Conservation (phyloP, 1,140 invertebrate species). For the Solenopsis invicta region DNA sequence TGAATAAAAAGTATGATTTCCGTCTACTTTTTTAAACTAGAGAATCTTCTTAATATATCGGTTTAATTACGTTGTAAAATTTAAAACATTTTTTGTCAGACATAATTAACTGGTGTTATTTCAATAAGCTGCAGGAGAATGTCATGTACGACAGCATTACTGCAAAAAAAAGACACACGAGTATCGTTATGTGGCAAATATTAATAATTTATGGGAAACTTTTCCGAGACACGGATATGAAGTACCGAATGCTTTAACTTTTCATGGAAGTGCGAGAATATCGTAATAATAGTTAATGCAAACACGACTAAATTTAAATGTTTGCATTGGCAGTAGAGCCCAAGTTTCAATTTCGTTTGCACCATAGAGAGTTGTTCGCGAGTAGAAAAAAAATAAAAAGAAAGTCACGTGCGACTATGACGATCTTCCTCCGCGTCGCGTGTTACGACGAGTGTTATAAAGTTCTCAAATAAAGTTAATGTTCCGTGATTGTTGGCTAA, state of each 20-base stretch:
- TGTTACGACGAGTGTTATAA: constrained; percentile 35
- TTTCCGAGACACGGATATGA: not conserved
- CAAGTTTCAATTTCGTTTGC: constrained; percentile 60
- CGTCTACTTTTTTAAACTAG: no score
- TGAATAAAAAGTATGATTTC: no score
- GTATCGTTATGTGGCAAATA: constrained; percentile 21
- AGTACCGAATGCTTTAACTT: constrained; percentile 34
- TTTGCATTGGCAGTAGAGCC: constrained; percentile 37
- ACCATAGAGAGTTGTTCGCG: constrained; percentile 29
- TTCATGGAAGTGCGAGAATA: constrained; percentile 35
- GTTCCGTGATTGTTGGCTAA: constrained; percentile 28
- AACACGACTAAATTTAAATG: constrained; percentile 61
- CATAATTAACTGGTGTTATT: constrained; percentile 1
- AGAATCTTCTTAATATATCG: no score
- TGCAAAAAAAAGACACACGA: not conserved
- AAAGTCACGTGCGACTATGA: constrained; percentile 13
- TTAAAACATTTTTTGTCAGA: not conserved
- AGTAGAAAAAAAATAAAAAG: not conserved
- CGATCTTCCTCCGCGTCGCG: not conserved
- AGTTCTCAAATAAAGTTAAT: constrained; percentile 56
- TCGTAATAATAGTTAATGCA: constrained; percentile 64
- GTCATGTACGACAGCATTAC: not conserved
- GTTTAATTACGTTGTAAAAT: not conserved
- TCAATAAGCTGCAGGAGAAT: not conserved
- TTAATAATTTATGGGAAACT: constrained; percentile 40